Evolutionary conservation across 2,797 vertebrate genomes (phyloP).

Genomic region (Myiothlypis chrysogaster): DNA sequence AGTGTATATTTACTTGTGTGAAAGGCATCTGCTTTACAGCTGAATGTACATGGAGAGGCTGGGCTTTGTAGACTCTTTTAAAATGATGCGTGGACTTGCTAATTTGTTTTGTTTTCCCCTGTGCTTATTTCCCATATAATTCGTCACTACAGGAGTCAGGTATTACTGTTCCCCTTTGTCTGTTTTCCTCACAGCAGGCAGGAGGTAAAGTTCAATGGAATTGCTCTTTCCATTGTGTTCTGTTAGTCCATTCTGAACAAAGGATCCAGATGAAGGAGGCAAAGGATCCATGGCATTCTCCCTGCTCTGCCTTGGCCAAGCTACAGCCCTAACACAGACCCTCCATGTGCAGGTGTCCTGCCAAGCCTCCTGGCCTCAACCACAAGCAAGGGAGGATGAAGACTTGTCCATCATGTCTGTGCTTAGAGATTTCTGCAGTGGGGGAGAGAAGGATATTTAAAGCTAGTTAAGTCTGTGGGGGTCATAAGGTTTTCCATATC

Average conservation of each 20-base stretch:
- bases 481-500: not conserved
- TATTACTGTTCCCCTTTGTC: not conserved
- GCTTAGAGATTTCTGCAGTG: not conserved
- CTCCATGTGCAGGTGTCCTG: not conserved
- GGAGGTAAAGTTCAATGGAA: not conserved
- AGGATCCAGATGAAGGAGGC: not conserved
- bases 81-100: not conserved
- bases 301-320: not conserved
- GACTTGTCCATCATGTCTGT: not conserved
- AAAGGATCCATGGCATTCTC: fast-evolving
- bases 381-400: not conserved
- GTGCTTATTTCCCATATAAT: not conserved
- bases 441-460: not conserved
- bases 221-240: not conserved
- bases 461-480: not conserved
- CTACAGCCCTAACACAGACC: not conserved
- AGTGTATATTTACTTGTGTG: not conserved
- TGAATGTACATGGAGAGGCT: not conserved
- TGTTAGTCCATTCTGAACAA: not conserved
- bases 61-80: not conserved
- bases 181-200: not conserved
- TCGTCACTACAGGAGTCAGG: not conserved
- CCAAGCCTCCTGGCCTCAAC: fast-evolving
- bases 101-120: not conserved
- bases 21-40: not conserved